Evolutionary conservation across 2,888 invertebrate species (phyloP), one percentile per base, ranked within the genome.

Genomic region (Amphipyra berbera): DNA sequence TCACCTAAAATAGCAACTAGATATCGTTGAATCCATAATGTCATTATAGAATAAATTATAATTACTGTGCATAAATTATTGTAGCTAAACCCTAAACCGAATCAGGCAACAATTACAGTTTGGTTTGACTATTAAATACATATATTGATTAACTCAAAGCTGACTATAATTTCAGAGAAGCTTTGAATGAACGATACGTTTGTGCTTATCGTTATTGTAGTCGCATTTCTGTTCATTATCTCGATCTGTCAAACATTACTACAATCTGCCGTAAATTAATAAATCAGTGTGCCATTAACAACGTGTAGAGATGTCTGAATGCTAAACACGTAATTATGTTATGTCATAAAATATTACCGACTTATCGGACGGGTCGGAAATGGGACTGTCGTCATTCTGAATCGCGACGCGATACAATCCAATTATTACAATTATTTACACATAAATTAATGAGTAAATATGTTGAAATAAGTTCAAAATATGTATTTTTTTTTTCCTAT

Each of bases 11-110:
- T 42, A 47, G n/a, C 13, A 64, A 42, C 13, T 2, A 1, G 35
- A 35, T 62, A 52, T 35, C 46, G 40, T 21, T 14, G 37, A 37
- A 27, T 27, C 10, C 5, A 38, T 48, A 21, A 30, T 37, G 14
- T 49, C 60, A 48, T 70, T 15, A 45, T 8, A 1, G 37, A 27
- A 54, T 62, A 41, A 53, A 49, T 33, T 45, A 72, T 45, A 40
- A 42, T 21, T 21, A 3, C 21, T 21, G 21, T 21, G 35, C 14
- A 54, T 62, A 44, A 54, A 49, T 33, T 45, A 73, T 45, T 33
- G 38, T 44, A 44, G 40, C 15, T 47, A 42, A 64, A 14, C 40
- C 14, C 33, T 71, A 44, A 63, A 47, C 40, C 9, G n/a, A 66
- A 57, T 57, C 44, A 53, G 35, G 12, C 47, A n/a, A 62, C 27